phyloP scores from a whole-genome alignment of 2,888 invertebrate genomes.

The Drosophila helvetica region DNA sequence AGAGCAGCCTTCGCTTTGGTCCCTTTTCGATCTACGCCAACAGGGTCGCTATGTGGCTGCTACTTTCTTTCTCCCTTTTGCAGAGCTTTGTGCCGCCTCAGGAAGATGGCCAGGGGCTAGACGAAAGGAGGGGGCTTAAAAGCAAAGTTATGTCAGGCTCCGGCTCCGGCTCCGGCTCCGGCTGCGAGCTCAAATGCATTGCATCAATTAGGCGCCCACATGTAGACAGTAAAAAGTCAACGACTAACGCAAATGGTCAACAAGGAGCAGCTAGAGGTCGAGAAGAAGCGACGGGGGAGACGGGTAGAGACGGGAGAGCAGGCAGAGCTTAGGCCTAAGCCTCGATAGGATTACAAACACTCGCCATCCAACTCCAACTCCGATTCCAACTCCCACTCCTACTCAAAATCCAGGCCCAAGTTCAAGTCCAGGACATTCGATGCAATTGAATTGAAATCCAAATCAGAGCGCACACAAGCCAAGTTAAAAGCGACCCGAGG shows the following conservation, averaged over 20 bases:
- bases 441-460: conserved; percentile 72
- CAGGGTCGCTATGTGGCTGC: not conserved
- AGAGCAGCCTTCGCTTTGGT: not conserved
- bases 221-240: conserved; percentile 72
- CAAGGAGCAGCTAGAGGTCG: conserved; percentile 11
- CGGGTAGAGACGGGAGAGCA: not conserved
- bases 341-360: conserved; percentile 39
- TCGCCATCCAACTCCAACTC: not conserved
- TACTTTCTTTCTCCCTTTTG: conserved; percentile 5
- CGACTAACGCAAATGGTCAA: conserved; percentile 63
- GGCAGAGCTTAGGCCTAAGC: conserved; percentile 33
- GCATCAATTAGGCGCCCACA: conserved; percentile 68
- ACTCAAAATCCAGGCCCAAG: not conserved
- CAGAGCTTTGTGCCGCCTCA: not conserved
- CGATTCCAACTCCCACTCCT: not conserved
- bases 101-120: not conserved
- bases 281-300: not conserved
- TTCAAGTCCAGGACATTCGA: conserved; percentile 20
- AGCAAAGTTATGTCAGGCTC: conserved; percentile 70
- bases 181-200: conserved; percentile 62
- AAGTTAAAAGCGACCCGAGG: conserved; percentile 25
- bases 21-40: too few species aligned
- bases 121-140: conserved; percentile 52
- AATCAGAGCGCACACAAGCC: conserved; percentile 47
- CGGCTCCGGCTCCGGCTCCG: not conserved